Evolutionary conservation across 2,888 invertebrate genomes (phyloP).

Genomic region (Meiosimyza platycephala): DNA sequence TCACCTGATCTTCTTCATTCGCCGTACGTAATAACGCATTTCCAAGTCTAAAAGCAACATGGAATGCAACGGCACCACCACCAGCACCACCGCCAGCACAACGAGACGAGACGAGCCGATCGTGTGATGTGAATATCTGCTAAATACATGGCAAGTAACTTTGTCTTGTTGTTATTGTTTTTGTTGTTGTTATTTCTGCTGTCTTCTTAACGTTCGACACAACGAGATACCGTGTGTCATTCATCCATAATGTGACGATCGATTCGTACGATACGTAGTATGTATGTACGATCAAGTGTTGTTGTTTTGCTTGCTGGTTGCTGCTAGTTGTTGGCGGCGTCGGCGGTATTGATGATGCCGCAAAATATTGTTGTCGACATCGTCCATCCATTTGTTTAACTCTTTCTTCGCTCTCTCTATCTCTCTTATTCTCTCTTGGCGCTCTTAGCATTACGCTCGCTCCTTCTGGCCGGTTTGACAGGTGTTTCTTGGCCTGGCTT

Average conservation of each 20-base stretch:
- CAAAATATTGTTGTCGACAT: background rate
- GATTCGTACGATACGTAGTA: slow-evolving; percentile 12
- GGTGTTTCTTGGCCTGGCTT: slow-evolving; percentile 55
- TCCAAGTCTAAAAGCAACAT: background rate
- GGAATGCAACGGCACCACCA: slow-evolving; percentile 10
- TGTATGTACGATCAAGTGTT: slow-evolving; percentile 36
- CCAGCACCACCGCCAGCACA: slow-evolving; percentile 14
- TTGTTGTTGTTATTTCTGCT: slow-evolving; percentile 30
- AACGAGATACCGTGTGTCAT: slow-evolving; percentile 33
- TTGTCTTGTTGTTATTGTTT: slow-evolving; percentile 23
- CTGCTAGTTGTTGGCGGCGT: slow-evolving; percentile 45
- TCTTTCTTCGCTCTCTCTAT: slow-evolving; percentile 16
- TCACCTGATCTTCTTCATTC: slow-evolving; percentile 22
- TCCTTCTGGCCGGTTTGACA: slow-evolving; percentile 62
- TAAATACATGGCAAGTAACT: slow-evolving; percentile 24
- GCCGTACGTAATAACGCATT: slow-evolving; percentile 20
- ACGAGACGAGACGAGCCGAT: slow-evolving; percentile 37
- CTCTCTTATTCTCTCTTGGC: slow-evolving; percentile 37
- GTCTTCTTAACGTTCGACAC: background rate
- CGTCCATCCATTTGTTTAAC: slow-evolving; percentile 37
- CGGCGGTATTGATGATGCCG: slow-evolving; percentile 50
- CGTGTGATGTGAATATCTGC: slow-evolving; percentile 11
- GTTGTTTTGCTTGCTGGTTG: slow-evolving; percentile 41
- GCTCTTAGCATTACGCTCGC: slow-evolving; percentile 32
- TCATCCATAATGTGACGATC: slow-evolving; percentile 32